Evolutionary conservation across 2,113 vertebrate species (phyloP), one percentile per base, ranked within the genome.

Genomic region (Cathartes aura): DNA sequence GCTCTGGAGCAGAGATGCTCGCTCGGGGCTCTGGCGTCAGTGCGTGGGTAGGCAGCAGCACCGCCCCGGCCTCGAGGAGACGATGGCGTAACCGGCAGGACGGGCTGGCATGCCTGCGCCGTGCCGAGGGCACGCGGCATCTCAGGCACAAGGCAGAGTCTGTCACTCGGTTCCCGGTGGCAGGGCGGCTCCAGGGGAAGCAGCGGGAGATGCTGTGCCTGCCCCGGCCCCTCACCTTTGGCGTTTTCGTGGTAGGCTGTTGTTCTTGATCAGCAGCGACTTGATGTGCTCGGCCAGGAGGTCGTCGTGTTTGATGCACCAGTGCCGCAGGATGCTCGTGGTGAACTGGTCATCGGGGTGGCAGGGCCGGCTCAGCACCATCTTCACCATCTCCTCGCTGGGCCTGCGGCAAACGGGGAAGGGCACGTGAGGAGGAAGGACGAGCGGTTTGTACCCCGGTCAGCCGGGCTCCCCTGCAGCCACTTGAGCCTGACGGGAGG

Each of bases 341-440:
- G 99, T 99, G 98, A 99, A 99, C 98, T 99, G 99, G 95, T 99
- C 99, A 2, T 99, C 99, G 0, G 98, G 98, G 86, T 99, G 99
- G 90, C 99, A 99, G 1, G 99, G 99, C 6, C 99, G 98, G 96
- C 99, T 99, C 94, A 99, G 97, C 42, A 99, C 99, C 99, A 99
- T 99, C 98, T 99, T 99, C 66, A 99, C 99, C 99, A 99, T 99
- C 98, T 99, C 99, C 98, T 99, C 99, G 1, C 98, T 99, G 36
- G 99, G 99, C 96, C 99, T 99, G 96, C 0, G 11, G 34, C 1
- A 0, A 3, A 6, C 1, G 0, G 23, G 30, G 59, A 2, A 23
- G 48, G 27, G 8, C 2, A 12, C 0, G 9, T 23, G 48, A 52
- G 42, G 36, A 23, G 23, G 43, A 29, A 19, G 32, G 15, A 7